Evolutionary conservation across 2,888 invertebrate species (phyloP).

Genomic region (Nomada goodeniana): DNA sequence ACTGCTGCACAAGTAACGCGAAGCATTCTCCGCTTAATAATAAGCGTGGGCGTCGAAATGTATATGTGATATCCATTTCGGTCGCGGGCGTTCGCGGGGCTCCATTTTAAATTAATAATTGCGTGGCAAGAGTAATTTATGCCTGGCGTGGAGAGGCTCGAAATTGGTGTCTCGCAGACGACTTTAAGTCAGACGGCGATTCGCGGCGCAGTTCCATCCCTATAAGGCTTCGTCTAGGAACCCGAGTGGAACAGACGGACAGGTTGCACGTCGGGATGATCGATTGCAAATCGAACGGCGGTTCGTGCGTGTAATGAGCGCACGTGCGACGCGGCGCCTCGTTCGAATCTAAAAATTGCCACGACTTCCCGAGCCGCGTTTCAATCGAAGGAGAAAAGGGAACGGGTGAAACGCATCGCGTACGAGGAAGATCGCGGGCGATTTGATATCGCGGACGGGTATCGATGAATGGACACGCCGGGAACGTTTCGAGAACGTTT

Average conservation of each 20-base stretch:
- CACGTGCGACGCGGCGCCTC: slow-evolving; percentile 1
- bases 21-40: slow-evolving; percentile 1
- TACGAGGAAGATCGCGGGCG: not conserved
- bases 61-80: not conserved
- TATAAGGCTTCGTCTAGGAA: slow-evolving; percentile 65
- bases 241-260: slow-evolving; percentile 49
- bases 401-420: not conserved
- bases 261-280: slow-evolving; percentile 54
- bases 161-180: slow-evolving; percentile 16
- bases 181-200: slow-evolving; percentile 38
- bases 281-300: slow-evolving; percentile 45
- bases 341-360: slow-evolving; percentile 31
- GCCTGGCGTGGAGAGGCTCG: not conserved
- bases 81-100: no score
- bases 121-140: slow-evolving; percentile 12
- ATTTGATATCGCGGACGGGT: not conserved
- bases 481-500: slow-evolving; percentile 3
- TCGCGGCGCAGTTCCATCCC: slow-evolving; percentile 32
- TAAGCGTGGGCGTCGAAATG: slow-evolving; percentile 11
- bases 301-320: slow-evolving; percentile 40
- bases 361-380: not conserved
- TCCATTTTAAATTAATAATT: slow-evolving; percentile 29
- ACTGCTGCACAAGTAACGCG: not conserved
- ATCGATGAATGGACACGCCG: slow-evolving; percentile 7
- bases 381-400: not conserved